phyloP scores from a whole-genome alignment of 1,140 invertebrate species.

The Littorina saxatilis region DNA sequence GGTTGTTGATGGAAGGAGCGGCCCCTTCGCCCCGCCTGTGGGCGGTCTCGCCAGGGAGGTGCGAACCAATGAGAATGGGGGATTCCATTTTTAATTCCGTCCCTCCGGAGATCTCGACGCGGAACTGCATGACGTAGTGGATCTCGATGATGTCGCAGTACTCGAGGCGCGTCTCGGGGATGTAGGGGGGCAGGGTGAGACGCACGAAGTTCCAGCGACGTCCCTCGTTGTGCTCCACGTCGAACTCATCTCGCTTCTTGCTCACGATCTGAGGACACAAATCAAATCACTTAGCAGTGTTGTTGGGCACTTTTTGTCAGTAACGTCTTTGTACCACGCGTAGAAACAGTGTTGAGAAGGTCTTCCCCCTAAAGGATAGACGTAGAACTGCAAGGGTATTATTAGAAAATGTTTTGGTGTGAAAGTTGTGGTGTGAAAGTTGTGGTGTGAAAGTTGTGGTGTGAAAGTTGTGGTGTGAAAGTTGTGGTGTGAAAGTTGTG shows the following conservation, averaged over 20 bases:
- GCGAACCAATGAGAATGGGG: slow-evolving; percentile 64
- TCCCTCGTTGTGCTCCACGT: slow-evolving; percentile 68
- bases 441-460: no score
- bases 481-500: no score
- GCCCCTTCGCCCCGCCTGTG: not conserved
- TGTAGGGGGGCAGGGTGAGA: slow-evolving; percentile 72
- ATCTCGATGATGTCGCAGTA: slow-evolving; percentile 74
- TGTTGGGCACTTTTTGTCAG: no score
- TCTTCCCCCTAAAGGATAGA: no score
- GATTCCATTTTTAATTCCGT: slow-evolving; percentile 60
- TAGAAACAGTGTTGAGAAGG: no score
- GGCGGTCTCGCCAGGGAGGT: slow-evolving; percentile 57
- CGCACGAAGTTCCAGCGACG: slow-evolving; percentile 71
- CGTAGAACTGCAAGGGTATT: no score
- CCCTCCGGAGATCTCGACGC: slow-evolving; percentile 66
- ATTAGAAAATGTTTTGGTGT: no score
- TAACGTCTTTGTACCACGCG: no score
- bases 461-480: no score
- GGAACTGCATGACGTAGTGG: slow-evolving; percentile 69
- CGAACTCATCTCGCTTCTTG: slow-evolving; percentile 70
- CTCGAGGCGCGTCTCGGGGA: slow-evolving; percentile 71
- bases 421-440: no score
- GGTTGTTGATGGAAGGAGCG: slow-evolving; percentile 47
- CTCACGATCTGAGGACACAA: slow-evolving; percentile 69
- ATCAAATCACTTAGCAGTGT: not conserved